A percentile compares a stretch with the other conserved stretches of the same genome.
Evolutionary conservation across 2,797 vertebrate species (phyloP).

Genomic region (Diglossa cyanea): DNA sequence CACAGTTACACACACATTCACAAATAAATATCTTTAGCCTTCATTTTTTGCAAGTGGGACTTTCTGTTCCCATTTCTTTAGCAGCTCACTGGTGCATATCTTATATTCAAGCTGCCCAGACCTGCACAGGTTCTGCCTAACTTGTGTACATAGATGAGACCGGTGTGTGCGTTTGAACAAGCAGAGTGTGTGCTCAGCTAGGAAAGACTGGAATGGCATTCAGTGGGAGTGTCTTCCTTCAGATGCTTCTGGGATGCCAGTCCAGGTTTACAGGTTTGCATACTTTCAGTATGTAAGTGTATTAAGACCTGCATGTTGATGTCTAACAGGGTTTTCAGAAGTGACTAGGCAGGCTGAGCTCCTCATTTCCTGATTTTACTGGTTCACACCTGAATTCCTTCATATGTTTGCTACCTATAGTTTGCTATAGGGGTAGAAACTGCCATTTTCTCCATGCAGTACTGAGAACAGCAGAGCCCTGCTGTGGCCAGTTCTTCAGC

Average conservation of each 20-base stretch:
- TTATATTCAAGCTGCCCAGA: not conserved
- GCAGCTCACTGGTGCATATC: not conserved
- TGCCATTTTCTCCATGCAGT: not conserved
- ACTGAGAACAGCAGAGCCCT: not conserved
- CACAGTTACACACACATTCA: accelerated
- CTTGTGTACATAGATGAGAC: accelerated
- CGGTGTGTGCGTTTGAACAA: accelerated
- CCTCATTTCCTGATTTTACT: not conserved
- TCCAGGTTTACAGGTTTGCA: not conserved
- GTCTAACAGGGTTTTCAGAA: not conserved
- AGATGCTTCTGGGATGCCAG: not conserved
- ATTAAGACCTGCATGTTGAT: not conserved
- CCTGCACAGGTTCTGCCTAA: not conserved
- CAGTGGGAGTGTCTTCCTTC: not conserved
- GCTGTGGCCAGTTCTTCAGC: not conserved
- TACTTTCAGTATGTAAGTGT: not conserved
- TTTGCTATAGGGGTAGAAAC: not conserved
- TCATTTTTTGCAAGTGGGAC: not conserved
- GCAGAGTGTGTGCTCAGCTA: not conserved
- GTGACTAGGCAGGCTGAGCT: not conserved
- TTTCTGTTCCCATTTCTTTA: not conserved
- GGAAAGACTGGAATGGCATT: not conserved
- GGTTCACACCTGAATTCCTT: not conserved
- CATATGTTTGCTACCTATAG: not conserved
- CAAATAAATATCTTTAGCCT: not conserved